Evolutionary conservation across 2,797 vertebrate genomes (phyloP), one percentile per base, ranked within the genome.

Genomic region (Myotis findleyi): DNA sequence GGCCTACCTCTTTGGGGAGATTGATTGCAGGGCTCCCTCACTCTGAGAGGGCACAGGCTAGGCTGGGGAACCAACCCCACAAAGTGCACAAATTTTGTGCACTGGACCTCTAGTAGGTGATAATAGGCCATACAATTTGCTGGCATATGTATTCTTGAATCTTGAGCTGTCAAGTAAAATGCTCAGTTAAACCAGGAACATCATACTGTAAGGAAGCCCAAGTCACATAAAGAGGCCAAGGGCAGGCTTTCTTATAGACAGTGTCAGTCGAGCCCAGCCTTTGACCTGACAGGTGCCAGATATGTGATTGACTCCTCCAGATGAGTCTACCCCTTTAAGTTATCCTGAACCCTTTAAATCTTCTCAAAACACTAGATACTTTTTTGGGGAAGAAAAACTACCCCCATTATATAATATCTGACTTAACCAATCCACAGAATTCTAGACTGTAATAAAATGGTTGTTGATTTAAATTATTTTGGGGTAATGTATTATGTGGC

Each of bases 181-280:
- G 1, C 12, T 53, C 36, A 17, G 2, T 33, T n/a, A 64, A 51
- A 30, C 6, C 57, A 64, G 62, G 30, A 44, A 20, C 6, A 1
- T 9, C 7, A 3, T 16, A 18, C 16, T 84, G 25, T 64, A 27
- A 71, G 71, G 49, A 83, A 88, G 30, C 9, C 68, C 49, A 55
- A 21, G 21, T 2, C 20, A 8, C 21, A 8, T 0, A 49, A 49
- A 51, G 62, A 27, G 20, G 14, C 7, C 27, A 0, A 25, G 13
- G 44, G 25, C 4, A n/a, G 25, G 23, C 44, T 82, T 68, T 51
- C 62, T 86, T 20, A 0, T 17, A 88, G 57, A 23, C 1, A 6
- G 73, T 33, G 33, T 82, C 5, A 11, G 11, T 4, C 27, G 16
- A 87, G 23, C 8, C 36, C 17, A 36, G 38, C 8, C 62, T 88